Evolutionary conservation across 2,113 vertebrate genomes (phyloP), one percentile per base, ranked within the genome.

Genomic region (Peromyscus californicus): DNA sequence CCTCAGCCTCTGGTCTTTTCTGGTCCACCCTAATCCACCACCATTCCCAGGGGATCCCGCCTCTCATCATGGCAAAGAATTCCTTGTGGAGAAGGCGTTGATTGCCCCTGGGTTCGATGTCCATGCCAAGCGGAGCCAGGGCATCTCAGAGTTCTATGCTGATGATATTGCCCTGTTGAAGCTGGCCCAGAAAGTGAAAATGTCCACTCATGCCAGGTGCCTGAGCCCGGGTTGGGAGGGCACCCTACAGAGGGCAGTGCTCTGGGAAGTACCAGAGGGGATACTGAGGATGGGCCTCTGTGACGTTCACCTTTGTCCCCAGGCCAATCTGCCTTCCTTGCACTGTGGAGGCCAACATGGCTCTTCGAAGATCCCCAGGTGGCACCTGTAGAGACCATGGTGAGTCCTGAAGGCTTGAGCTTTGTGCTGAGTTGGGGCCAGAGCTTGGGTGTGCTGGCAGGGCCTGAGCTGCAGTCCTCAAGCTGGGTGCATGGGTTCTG

Each of bases 81-180:
- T 97, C 76, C 22, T 9, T 1, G 95, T 98, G 51, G 98, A 98
- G 88, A 36, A 39, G 19, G 96, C 97, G 7, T 91, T 98, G 39
- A 92, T 98, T 11, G 98, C 99, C 79, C 95, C 98, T 0, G 57
- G 94, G 3, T 99, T 98, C 78, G 88, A 99, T n/a, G 59, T 95
- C 80, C 65, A 7, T 0, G 97, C 98, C 0, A 99, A 99, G 29
- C 79, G 8, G 93, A 19, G 90, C 67, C 98, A 98, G 96, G 98
- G 98, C 0, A 98, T 99, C 5, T 86, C 36, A 0, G 99, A 99
- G 96, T 99, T 99, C 97, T 99, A 99, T 1, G 99, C 99, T 39
- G 98, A 99, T 8, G 99, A 99, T 80, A 98, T 99, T 0, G 99
- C 99, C 65, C 96, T 99, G 70, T 84, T 99, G 4, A 97, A 98